These are phyloP conservation scores for Toxotes lorentzi DNA, from an alignment of 2,797 vertebrate genomes.

Conservation along the genomic window DNA sequence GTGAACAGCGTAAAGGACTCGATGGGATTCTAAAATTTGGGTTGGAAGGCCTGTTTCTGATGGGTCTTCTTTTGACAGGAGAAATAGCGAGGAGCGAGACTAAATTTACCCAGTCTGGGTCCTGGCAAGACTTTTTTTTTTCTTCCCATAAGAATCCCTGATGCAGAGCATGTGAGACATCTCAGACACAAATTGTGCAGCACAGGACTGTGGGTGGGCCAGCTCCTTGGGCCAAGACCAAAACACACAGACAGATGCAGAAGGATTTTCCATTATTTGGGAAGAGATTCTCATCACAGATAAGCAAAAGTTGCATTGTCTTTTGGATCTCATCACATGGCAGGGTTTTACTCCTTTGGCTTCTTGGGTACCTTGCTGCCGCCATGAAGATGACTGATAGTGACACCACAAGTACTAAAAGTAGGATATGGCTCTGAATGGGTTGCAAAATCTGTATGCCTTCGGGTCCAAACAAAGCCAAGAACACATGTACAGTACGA, in stretches of 20 bases:
- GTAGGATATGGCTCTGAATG: constrained; percentile 34
- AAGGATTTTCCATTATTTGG: constrained; percentile 54
- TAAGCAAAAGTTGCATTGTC: constrained; percentile 56
- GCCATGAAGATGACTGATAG: constrained; percentile 60
- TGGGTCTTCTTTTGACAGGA: constrained; percentile 59
- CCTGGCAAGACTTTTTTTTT: constrained; percentile 42
- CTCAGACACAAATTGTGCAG: constrained; percentile 58
- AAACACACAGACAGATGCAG: constrained; percentile 48
- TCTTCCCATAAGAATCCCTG: constrained; percentile 36
- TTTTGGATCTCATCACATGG: constrained; percentile 46
- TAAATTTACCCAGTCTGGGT: constrained; percentile 61
- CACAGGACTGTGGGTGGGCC: constrained; percentile 64
- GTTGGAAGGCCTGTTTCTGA: constrained; percentile 49
- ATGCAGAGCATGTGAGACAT: constrained; percentile 69
- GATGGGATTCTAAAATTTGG: constrained; percentile 38
- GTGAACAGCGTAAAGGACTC: constrained; percentile 41
- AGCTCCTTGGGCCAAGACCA: constrained; percentile 50
- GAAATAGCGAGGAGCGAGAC: constrained; percentile 47
- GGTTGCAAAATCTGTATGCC: constrained; percentile 39
- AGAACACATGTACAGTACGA: constrained; percentile 11
- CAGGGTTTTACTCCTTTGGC: constrained; percentile 56
- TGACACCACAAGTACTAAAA: constrained; percentile 64
- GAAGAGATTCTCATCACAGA: constrained; percentile 51
- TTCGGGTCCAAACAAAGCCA: constrained; percentile 56
- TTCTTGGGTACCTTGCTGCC: constrained; percentile 25